A percentile compares a stretch with the other conserved stretches of the same genome.
phyloP scores from a whole-genome alignment of 2,797 vertebrate genomes.

The Distichodus sexfasciatus region DNA sequence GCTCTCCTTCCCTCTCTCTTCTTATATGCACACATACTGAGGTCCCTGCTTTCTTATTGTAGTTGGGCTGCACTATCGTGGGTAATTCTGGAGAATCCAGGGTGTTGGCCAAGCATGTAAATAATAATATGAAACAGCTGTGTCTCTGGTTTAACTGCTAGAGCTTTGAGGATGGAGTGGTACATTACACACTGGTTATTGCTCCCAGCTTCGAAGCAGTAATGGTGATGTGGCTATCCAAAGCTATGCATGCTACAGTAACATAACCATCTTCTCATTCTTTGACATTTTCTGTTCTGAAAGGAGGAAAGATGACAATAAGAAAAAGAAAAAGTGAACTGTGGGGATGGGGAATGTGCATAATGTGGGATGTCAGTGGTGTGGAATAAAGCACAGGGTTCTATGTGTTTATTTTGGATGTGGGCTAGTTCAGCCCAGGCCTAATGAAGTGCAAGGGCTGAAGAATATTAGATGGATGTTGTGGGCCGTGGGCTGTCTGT shows the following conservation, averaged over 20 bases:
- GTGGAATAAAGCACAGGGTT: slow-evolving; percentile 62
- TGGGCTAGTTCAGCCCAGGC: slow-evolving; percentile 51
- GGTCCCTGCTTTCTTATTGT: slow-evolving; percentile 43
- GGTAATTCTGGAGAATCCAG: slow-evolving; percentile 57
- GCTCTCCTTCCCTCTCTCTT: slow-evolving; percentile 39
- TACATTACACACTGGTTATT: slow-evolving; percentile 48
- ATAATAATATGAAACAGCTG: slow-evolving; percentile 76
- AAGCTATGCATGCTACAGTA: neutral
- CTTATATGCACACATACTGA: slow-evolving; percentile 51
- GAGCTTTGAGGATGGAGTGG: slow-evolving; percentile 42
- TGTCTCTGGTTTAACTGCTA: slow-evolving; percentile 52
- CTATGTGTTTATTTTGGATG: slow-evolving; percentile 78
- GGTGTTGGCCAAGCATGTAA: slow-evolving; percentile 69
- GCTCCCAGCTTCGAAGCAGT: slow-evolving; percentile 46
- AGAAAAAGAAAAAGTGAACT: slow-evolving; percentile 10
- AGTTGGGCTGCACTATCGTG: slow-evolving; percentile 54
- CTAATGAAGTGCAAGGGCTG: slow-evolving; percentile 40
- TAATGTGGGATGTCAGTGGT: slow-evolving; percentile 47
- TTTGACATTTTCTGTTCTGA: neutral
- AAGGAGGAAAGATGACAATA: slow-evolving; percentile 48
- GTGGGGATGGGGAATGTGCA: slow-evolving; percentile 34
- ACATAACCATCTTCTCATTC: neutral
- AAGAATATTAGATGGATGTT: slow-evolving; percentile 10
- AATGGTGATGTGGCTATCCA: slow-evolving; percentile 14
- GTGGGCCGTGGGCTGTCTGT: slow-evolving; percentile 3